Percentiles rank a stretch among this genome's conserved stretches.
These are phyloP conservation scores for Poeciliopsis gracilis DNA, from an alignment of 2,797 vertebrate species.

Conservation along the genomic window DNA sequence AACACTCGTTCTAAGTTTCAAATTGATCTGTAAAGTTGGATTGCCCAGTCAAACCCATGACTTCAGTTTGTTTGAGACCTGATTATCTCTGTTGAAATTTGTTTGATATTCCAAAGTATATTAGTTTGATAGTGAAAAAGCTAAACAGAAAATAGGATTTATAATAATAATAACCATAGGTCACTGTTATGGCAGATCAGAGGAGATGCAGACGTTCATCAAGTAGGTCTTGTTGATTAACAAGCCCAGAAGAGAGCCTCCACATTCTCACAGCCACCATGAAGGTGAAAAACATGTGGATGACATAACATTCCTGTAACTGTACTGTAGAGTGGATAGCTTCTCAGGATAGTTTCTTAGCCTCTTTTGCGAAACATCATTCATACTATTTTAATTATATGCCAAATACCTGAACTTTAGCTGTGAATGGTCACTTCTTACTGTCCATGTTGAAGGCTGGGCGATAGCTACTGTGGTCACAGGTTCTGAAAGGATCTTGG, in stretches of 20 bases:
- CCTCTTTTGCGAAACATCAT: background rate
- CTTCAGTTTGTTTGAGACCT: background rate
- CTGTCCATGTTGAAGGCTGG: too few relatives aligned
- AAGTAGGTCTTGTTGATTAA: constrained; percentile 93
- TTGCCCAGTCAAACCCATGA: background rate
- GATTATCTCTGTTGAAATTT: background rate
- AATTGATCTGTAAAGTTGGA: too few relatives aligned
- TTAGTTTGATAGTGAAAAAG: background rate
- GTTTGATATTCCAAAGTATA: background rate
- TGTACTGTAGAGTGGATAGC: background rate
- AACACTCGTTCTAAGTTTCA: background rate
- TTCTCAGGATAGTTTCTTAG: background rate
- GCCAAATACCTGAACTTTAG: too few relatives aligned
- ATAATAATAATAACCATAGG: constrained; percentile 64
- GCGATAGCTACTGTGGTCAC: too few relatives aligned
- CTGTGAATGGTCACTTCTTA: too few relatives aligned
- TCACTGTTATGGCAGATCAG: constrained; percentile 94
- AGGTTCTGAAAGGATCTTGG: too few relatives aligned
- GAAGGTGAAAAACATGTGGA: constrained; percentile 77
- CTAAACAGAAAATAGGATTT: background rate
- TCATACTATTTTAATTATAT: too few relatives aligned
- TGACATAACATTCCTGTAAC: background rate
- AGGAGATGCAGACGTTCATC: constrained; percentile 95
- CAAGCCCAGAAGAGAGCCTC: constrained; percentile 87
- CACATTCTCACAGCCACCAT: constrained; percentile 85